These are phyloP conservation scores for Troides oblongomaculatus DNA, from an alignment of 2,888 invertebrate species.

Conservation along the genomic window DNA sequence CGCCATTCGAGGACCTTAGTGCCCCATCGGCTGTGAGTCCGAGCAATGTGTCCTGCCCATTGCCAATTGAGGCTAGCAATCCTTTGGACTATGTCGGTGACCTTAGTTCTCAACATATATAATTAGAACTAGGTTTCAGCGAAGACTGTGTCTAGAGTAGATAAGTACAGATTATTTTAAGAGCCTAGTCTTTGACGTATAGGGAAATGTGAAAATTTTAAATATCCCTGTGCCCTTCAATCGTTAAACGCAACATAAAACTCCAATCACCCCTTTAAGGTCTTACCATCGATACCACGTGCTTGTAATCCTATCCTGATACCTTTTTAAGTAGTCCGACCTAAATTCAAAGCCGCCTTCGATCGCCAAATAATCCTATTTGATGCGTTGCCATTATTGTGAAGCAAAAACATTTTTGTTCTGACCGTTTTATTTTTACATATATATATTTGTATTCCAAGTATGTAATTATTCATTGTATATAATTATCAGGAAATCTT, in stretches of 20 bases:
- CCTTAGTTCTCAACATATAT: no score
- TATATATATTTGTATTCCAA: background rate
- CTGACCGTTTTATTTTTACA: background rate
- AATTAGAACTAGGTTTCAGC: background rate
- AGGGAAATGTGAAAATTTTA: background rate
- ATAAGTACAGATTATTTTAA: background rate
- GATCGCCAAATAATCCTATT: slow-evolving; percentile 22
- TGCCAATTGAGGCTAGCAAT: no score
- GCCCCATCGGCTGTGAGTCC: no score
- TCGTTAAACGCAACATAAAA: slow-evolving; percentile 6
- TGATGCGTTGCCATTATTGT: slow-evolving; percentile 15
- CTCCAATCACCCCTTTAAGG: slow-evolving; percentile 2
- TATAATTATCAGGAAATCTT: no score
- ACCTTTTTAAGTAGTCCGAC: slow-evolving; percentile 28
- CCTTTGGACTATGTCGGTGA: no score
- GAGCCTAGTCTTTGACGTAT: background rate
- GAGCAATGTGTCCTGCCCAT: no score
- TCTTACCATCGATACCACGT: slow-evolving; percentile 12
- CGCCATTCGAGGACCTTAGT: no score
- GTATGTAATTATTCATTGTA: no score
- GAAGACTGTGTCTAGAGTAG: background rate
- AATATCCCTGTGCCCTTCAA: background rate
- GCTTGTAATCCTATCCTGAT: slow-evolving; percentile 27
- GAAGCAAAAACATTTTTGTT: slow-evolving; percentile 9
- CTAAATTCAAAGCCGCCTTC: slow-evolving; percentile 25